Conservation (phyloP, 2,888 invertebrate species). For the Aricia artaxerxes region DNA sequence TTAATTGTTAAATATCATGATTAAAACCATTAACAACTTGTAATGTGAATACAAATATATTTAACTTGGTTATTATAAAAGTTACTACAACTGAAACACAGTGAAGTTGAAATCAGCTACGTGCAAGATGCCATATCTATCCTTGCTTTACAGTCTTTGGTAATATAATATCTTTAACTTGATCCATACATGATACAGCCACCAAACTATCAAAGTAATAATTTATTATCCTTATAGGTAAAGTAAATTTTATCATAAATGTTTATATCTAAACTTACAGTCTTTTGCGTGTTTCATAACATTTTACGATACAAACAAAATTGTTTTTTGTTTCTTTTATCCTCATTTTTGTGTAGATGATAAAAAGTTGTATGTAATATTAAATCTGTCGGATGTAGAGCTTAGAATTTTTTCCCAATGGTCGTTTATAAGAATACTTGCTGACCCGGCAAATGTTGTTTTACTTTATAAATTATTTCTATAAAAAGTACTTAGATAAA, state of each 20-base stretch:
- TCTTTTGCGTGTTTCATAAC: not conserved
- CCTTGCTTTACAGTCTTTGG: too few species aligned
- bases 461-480: too few species aligned
- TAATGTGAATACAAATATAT: not conserved
- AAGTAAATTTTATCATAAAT: slow-evolving; percentile 12
- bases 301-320: slow-evolving; percentile 2
- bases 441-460: too few species aligned
- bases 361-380: not conserved
- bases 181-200: not conserved
- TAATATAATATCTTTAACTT: too few species aligned
- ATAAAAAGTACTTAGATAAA: too few species aligned
- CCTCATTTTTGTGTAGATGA: not conserved
- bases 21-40: slow-evolving; percentile 6
- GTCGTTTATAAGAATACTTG: too few species aligned
- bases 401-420: not conserved
- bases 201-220: not conserved
- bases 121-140: not conserved
- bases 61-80: too few species aligned
- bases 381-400: not conserved
- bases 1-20: slow-evolving; percentile 6
- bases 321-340: not conserved
- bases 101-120: not conserved
- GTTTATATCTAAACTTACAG: not conserved
- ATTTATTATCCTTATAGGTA: slow-evolving; percentile 14
- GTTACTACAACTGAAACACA: too few species aligned